A percentile compares a stretch with the other conserved stretches of the same genome.
These are phyloP conservation scores for Cavia aperea DNA, from an alignment of 2,113 vertebrate genomes.

Conservation along the genomic window DNA sequence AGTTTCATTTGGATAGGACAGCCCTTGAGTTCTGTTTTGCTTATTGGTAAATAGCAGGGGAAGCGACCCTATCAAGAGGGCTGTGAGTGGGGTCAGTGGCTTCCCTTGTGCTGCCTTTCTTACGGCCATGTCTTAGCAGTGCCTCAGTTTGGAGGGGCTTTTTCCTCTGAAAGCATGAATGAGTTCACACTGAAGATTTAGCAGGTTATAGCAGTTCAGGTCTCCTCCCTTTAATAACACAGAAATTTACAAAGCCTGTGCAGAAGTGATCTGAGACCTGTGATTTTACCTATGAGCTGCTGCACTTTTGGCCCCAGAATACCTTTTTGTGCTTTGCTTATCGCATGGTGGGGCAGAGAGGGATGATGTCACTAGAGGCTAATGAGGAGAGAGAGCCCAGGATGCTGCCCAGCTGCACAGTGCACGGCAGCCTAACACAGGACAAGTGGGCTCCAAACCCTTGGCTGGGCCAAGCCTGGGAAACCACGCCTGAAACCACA, in stretches of 20 bases:
- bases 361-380: not conserved
- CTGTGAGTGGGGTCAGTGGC: not conserved
- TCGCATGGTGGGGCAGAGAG: not conserved
- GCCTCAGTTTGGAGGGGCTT: not conserved
- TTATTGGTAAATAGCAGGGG: not conserved
- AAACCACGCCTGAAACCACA: not conserved
- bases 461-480: not conserved
- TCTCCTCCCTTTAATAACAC: not conserved
- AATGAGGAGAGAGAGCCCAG: not conserved
- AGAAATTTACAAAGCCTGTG: not conserved
- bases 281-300: not conserved
- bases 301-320: not conserved
- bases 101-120: not conserved
- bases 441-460: not conserved
- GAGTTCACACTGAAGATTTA: not conserved
- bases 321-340: not conserved
- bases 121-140: not conserved
- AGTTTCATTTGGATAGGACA: not conserved
- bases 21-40: not conserved
- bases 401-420: not conserved
- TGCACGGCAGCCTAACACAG: too few relatives aligned
- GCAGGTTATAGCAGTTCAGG: not conserved
- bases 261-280: not conserved
- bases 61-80: not conserved
- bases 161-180: not conserved